These are phyloP conservation scores for Dolomedes plantarius DNA, from an alignment of 2,888 invertebrate species.

Conservation along the genomic window DNA sequence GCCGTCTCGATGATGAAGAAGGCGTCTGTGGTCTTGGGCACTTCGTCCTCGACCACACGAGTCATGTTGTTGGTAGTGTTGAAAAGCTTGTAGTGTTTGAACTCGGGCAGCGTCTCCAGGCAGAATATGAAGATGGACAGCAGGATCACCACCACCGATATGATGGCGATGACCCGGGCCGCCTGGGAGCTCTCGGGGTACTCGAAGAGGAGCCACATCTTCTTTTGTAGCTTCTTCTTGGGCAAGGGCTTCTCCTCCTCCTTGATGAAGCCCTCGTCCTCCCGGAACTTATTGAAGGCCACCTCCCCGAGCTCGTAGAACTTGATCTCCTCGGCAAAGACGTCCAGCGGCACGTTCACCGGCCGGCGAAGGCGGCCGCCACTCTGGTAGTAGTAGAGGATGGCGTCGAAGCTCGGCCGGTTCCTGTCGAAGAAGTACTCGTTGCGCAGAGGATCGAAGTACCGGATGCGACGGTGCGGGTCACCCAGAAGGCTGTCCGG, in stretches of 20 bases:
- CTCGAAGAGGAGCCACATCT: constrained; percentile 97
- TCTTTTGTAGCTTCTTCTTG: constrained; percentile 96
- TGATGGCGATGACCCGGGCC: constrained; percentile 98
- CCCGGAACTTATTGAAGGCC: constrained; percentile 94
- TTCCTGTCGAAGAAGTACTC: constrained; percentile 99
- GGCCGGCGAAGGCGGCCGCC: constrained; percentile 97
- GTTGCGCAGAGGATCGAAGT: constrained; percentile 98
- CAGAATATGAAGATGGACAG: constrained; percentile 99
- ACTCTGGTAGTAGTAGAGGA: constrained; percentile 99
- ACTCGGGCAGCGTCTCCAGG: constrained; percentile 98
- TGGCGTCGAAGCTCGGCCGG: constrained; percentile 99
- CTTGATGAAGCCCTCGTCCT: constrained; percentile 99
- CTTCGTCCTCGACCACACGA: constrained; percentile 91
- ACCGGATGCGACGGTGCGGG: constrained; percentile 93
- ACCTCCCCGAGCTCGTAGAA: constrained; percentile 99
- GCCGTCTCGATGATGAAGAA: constrained; percentile 99
- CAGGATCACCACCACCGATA: constrained; percentile 98
- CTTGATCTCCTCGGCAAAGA: constrained; percentile 99
- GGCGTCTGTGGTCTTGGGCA: constrained; percentile 98
- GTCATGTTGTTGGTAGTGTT: constrained; percentile 75
- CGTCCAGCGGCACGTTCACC: constrained; percentile 99
- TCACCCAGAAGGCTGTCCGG: constrained; percentile 97
- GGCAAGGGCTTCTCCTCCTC: constrained; percentile 99
- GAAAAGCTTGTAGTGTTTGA: constrained; percentile 93
- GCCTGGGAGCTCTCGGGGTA: constrained; percentile 99